These are phyloP conservation scores for Tuberolachnus salignus DNA, from an alignment of 2,888 invertebrate genomes.

Conservation along the genomic window DNA sequence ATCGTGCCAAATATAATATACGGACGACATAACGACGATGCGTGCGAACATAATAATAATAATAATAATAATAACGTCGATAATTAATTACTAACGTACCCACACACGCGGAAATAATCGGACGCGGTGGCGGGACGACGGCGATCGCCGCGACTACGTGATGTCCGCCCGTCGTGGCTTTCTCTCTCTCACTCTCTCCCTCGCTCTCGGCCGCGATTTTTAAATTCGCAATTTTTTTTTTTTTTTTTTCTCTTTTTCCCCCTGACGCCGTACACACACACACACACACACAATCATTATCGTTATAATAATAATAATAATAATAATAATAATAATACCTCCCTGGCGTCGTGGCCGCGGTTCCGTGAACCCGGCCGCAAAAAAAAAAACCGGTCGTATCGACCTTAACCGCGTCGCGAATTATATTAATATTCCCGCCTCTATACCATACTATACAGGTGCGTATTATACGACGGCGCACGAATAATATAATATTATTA, in stretches of 20 bases:
- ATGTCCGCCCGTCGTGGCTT: neutral
- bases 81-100: neutral
- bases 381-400: constrained; percentile 34
- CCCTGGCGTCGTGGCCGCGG: neutral
- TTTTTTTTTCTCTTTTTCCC: neutral
- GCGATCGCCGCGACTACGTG: neutral
- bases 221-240: constrained; percentile 6
- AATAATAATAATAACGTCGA: too few species aligned
- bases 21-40: neutral
- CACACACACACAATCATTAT: too few species aligned
- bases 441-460: neutral
- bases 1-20: constrained; percentile 1
- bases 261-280: too few species aligned
- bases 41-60: neutral
- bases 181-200: too few species aligned
- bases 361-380: constrained; percentile 32
- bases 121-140: neutral
- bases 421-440: neutral
- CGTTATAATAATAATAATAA: too few species aligned
- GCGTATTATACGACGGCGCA: too few species aligned
- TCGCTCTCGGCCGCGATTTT: too few species aligned
- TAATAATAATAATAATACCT: too few species aligned
- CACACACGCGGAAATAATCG: constrained; percentile 29
- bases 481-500: too few species aligned
- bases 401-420: constrained; percentile 37